These are phyloP conservation scores for Ferrisia virgata DNA, from an alignment of 2,888 invertebrate genomes.

Conservation along the genomic window DNA sequence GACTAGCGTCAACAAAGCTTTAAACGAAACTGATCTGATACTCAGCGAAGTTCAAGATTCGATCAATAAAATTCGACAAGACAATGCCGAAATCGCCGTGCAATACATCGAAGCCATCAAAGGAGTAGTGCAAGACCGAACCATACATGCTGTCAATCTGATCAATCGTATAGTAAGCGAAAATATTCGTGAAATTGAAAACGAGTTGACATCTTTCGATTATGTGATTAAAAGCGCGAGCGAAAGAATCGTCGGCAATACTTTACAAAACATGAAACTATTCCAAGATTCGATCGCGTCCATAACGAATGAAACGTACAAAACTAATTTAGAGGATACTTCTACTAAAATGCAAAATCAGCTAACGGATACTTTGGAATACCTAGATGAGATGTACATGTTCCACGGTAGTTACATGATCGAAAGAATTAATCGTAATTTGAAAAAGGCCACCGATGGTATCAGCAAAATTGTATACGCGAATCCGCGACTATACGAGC, in stretches of 20 bases:
- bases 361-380: neutral
- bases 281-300: neutral
- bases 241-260: neutral
- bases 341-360: neutral
- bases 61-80: neutral
- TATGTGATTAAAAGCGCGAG: neutral
- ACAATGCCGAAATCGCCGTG: neutral
- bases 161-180: conserved; percentile 16
- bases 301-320: neutral
- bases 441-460: conserved; percentile 19
- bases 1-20: neutral
- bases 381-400: conserved; percentile 29
- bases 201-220: conserved; percentile 6
- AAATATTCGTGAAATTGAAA: conserved; percentile 30
- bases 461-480: conserved; percentile 17
- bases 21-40: neutral
- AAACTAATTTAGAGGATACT: neutral
- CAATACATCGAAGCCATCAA: conserved; percentile 20
- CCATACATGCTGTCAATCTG: neutral
- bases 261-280: neutral
- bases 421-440: neutral
- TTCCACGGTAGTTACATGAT: conserved; percentile 19
- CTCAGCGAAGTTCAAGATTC: neutral
- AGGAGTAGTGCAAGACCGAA: neutral
- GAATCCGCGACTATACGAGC: neutral